These are phyloP conservation scores for Xestia ashworthii DNA, from an alignment of 2,888 invertebrate genomes.

Conservation along the genomic window DNA sequence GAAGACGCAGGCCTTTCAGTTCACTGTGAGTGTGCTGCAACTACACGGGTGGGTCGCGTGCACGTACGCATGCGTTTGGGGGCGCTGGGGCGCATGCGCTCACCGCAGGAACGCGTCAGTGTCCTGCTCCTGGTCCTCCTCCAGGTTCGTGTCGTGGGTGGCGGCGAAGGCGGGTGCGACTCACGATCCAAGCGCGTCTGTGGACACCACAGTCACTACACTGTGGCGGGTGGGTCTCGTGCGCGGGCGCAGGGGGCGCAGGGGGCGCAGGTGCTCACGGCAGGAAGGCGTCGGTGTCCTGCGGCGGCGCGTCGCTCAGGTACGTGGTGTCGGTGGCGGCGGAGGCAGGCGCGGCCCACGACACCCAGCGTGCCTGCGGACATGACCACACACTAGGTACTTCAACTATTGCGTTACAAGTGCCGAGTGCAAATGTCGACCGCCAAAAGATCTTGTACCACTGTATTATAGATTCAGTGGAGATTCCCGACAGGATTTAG, in stretches of 20 bases:
- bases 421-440: neutral
- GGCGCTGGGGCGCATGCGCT: neutral
- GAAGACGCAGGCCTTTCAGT: neutral
- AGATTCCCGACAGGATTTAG: no score
- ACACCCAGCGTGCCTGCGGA: constrained; percentile 79
- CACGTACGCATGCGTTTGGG: neutral
- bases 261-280: constrained; percentile 18
- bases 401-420: neutral
- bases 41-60: neutral
- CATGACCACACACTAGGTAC: neutral
- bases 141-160: no score
- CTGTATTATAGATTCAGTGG: neutral
- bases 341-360: constrained; percentile 81
- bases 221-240: neutral
- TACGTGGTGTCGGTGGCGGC: constrained; percentile 80
- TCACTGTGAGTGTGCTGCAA: neutral
- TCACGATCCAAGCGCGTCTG: no score
- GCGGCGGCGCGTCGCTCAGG: constrained; percentile 78
- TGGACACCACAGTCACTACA: no score
- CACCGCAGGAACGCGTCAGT: constrained; percentile 73
- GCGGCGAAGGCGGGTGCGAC: no score
- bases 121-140: constrained; percentile 62
- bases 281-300: constrained; percentile 76
- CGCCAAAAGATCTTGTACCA: neutral
- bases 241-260: no score